Evolutionary conservation across 2,113 vertebrate species (phyloP).

Genomic region (Pteropus alecto): DNA sequence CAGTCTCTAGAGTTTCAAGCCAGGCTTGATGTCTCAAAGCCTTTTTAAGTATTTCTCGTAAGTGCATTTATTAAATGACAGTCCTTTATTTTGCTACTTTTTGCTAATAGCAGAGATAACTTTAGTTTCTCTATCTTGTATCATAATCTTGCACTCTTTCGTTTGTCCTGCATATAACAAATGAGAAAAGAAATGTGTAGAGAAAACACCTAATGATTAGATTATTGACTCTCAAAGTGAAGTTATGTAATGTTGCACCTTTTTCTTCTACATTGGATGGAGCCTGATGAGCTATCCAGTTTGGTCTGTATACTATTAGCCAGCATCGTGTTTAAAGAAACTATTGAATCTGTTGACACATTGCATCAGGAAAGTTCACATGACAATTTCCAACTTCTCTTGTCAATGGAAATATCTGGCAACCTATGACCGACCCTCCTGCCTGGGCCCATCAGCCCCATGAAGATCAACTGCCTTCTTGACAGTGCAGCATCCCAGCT

Average conservation of each 20-base stretch:
- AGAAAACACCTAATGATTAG: neutral
- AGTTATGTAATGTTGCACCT: accelerated
- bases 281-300: accelerated
- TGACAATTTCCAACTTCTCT: neutral
- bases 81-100: neutral
- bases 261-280: accelerated
- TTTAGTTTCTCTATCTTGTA: neutral
- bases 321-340: neutral
- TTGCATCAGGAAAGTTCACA: neutral
- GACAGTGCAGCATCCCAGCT: too few relatives aligned
- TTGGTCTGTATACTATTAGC: neutral
- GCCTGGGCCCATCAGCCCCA: neutral
- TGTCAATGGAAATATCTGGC: neutral
- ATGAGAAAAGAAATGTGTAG: neutral
- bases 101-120: neutral
- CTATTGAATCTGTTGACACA: neutral
- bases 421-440: neutral
- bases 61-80: neutral
- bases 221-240: neutral
- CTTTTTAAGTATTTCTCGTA: neutral
- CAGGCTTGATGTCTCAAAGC: neutral
- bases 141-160: neutral
- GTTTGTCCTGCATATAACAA: neutral
- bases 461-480: neutral
- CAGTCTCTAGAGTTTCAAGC: neutral